phyloP scores from a whole-genome alignment of 2,113 vertebrate species.

The Pomatostomus ruficeps region DNA sequence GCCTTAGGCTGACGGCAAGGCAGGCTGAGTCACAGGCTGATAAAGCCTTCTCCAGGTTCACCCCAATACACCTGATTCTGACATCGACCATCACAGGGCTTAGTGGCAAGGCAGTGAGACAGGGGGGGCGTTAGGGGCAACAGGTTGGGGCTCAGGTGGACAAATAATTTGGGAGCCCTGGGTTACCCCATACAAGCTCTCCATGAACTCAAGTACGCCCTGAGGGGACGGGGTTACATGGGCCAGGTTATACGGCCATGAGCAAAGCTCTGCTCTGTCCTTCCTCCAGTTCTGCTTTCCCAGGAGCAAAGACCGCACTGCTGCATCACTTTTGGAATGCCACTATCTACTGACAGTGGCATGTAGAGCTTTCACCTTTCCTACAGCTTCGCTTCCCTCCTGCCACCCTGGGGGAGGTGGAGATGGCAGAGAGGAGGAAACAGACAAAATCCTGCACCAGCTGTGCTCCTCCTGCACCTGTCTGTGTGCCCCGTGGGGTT shows the following conservation, averaged over 20 bases:
- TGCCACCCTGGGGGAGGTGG: background rate
- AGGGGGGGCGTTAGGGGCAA: background rate
- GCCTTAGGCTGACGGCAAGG: background rate
- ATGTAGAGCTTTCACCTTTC: background rate
- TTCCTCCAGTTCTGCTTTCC: background rate
- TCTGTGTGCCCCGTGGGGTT: background rate
- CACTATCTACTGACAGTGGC: background rate
- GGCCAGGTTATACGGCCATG: background rate
- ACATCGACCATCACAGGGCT: fast-evolving
- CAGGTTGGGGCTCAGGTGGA: background rate
- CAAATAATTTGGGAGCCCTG: background rate
- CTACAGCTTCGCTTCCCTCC: background rate
- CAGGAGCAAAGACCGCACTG: background rate
- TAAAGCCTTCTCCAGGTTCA: background rate
- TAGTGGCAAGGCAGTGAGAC: background rate
- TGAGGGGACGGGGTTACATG: fast-evolving
- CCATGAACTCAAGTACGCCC: fast-evolving
- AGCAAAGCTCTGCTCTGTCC: background rate
- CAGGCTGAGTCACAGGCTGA: background rate
- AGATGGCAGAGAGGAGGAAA: background rate
- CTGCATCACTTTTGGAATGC: background rate
- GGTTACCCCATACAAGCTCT: background rate
- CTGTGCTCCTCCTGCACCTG: background rate
- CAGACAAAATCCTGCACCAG: background rate
- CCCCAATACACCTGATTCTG: background rate